Conservation (phyloP, 2,113 vertebrate genomes). For the Pao palembangensis region DNA sequence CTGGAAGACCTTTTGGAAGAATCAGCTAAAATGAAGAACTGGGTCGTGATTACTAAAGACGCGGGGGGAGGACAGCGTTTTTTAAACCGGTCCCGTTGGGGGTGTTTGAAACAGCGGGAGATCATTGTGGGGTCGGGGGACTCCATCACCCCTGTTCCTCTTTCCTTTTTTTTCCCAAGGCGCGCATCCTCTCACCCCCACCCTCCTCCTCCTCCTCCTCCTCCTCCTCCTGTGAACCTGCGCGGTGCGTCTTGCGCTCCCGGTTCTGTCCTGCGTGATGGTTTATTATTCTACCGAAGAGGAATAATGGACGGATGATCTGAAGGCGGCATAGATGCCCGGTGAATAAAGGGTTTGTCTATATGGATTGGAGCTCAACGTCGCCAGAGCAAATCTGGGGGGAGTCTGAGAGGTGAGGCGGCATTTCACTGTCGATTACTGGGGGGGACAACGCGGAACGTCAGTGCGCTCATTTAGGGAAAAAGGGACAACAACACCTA, state of each 20-base stretch:
- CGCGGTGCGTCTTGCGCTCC: constrained; percentile 18
- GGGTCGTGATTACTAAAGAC: too few species aligned
- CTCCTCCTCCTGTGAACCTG: constrained; percentile 20
- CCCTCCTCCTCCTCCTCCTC: constrained; percentile 18
- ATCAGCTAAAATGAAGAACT: too few species aligned
- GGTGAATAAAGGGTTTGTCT: constrained; percentile 47
- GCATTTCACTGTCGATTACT: neutral
- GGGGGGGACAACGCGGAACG: constrained; percentile 15
- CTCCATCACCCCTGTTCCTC: neutral
- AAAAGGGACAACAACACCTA: too few species aligned
- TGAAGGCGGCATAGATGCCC: constrained; percentile 50
- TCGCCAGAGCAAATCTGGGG: constrained; percentile 64
- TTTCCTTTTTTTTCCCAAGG: constrained; percentile 14
- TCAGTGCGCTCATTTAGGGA: neutral
- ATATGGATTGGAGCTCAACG: constrained; percentile 73
- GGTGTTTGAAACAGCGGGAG: too few species aligned
- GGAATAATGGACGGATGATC: constrained; percentile 33
- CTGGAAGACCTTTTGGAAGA: too few species aligned
- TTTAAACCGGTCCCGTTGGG: too few species aligned
- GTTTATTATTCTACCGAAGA: neutral
- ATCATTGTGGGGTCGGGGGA: constrained; percentile 12
- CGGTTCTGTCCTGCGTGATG: constrained; percentile 4
- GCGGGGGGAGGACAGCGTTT: too few species aligned
- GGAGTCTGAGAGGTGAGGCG: constrained; percentile 66
- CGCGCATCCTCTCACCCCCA: neutral